Conservation (phyloP, 2,888 invertebrate genomes). For the Capitulum mitella region DNA sequence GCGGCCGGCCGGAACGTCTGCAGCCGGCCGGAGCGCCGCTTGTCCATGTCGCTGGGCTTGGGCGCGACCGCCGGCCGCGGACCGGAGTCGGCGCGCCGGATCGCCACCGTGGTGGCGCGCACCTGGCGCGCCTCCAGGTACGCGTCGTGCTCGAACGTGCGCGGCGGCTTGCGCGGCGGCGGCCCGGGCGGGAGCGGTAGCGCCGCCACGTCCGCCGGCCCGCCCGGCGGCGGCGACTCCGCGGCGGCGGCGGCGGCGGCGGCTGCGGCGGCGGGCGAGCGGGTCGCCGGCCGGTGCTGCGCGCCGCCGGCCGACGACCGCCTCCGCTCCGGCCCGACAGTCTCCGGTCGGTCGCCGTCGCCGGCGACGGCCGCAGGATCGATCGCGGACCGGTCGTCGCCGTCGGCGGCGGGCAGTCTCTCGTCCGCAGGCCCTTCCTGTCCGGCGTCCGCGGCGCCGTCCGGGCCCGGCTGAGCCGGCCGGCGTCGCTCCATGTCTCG, state of each 20-base stretch:
- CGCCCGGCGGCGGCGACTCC: neutral
- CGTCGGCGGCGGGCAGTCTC: too few species aligned
- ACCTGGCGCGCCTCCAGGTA: neutral
- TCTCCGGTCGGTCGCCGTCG: too few species aligned
- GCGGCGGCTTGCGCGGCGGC: conserved; percentile 9
- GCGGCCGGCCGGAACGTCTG: conserved; percentile 39
- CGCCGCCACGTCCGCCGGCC: neutral
- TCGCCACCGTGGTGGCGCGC: conserved; percentile 13
- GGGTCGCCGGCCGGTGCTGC: neutral
- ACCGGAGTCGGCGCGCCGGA: conserved; percentile 13
- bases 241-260: neutral
- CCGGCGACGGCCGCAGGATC: neutral
- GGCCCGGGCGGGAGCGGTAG: conserved; percentile 1
- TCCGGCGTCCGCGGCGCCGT: too few species aligned
- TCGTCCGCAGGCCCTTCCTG: too few species aligned
- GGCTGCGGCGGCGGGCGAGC: neutral
- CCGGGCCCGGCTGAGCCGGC: neutral
- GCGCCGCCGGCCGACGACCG: neutral
- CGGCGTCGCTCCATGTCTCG: neutral
- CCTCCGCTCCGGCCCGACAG: too few species aligned
- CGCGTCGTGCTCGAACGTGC: conserved; percentile 12
- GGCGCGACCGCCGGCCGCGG: conserved; percentile 18
- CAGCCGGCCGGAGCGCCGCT: conserved; percentile 36
- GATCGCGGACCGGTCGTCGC: neutral
- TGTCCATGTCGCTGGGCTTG: conserved; percentile 10